Percentiles rank a stretch among this genome's conserved stretches.
Conservation (phyloP, 2,888 invertebrate genomes). For the Phalera bucephala region DNA sequence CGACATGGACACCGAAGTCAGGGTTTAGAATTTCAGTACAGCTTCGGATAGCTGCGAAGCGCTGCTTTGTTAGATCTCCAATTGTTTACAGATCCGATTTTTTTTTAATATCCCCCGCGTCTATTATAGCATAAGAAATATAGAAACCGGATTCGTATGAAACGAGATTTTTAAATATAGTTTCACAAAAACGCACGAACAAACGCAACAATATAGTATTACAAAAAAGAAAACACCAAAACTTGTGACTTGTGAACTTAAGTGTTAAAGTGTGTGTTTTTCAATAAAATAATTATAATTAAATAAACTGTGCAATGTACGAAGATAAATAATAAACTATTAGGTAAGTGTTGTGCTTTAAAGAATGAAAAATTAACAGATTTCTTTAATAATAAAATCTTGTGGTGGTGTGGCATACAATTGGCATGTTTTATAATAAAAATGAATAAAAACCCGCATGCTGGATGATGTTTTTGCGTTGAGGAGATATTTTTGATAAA, state of each 20-base stretch:
- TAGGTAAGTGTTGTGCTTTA: constrained; percentile 76
- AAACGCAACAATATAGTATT: constrained; percentile 43
- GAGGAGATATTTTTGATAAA: constrained; percentile 23
- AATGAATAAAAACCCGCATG: constrained; percentile 62
- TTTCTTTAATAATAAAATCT: constrained; percentile 41
- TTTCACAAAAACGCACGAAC: constrained; percentile 34
- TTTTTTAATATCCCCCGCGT: constrained; percentile 57
- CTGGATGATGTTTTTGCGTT: constrained; percentile 46
- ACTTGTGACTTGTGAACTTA: constrained; percentile 41
- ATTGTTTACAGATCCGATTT: constrained; percentile 74
- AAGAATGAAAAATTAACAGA: constrained; percentile 60
- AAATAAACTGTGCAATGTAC: constrained; percentile 27
- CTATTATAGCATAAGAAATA: constrained; percentile 38
- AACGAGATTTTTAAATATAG: constrained; percentile 31
- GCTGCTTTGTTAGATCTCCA: constrained; percentile 76
- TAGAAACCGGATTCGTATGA: constrained; percentile 42
- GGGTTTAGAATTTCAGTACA: constrained; percentile 83
- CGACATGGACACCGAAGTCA: constrained; percentile 80
- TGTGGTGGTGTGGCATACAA: constrained; percentile 73
- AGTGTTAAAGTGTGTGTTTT: constrained; percentile 35
- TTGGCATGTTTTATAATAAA: constrained; percentile 58
- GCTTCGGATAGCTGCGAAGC: constrained; percentile 81
- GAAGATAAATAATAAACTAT: constrained; percentile 41
- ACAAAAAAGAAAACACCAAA: constrained; percentile 34
- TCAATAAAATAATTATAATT: constrained; percentile 20